These are phyloP conservation scores for Crypturellus undulatus DNA, from an alignment of 2,113 vertebrate genomes.

Conservation along the genomic window DNA sequence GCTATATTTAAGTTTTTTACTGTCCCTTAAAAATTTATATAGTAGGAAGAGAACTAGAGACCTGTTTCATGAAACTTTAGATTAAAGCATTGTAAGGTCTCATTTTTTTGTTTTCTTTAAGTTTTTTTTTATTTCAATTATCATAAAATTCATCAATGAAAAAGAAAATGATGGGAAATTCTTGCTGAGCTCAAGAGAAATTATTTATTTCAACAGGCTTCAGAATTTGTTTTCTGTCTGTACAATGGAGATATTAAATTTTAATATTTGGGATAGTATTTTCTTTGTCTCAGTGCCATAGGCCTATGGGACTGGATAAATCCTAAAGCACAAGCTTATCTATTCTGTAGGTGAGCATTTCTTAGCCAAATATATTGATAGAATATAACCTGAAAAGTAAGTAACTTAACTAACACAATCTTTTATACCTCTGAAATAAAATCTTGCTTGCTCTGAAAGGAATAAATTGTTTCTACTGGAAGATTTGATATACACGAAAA, in stretches of 20 bases:
- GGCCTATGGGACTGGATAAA: neutral
- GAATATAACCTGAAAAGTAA: neutral
- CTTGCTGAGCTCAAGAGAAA: neutral
- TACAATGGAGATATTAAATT: neutral
- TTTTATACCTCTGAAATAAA: neutral
- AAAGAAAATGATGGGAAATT: neutral
- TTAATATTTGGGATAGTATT: neutral
- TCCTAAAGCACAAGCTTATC: neutral
- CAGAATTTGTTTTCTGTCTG: neutral
- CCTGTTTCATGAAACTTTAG: neutral
- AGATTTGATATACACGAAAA: neutral
- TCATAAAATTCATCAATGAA: neutral
- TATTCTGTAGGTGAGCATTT: neutral
- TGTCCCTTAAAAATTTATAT: neutral
- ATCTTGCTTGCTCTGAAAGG: neutral
- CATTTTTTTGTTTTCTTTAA: neutral
- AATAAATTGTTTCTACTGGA: neutral
- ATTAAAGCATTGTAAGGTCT: neutral
- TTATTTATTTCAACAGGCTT: neutral
- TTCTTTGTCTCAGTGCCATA: neutral
- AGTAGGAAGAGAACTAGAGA: neutral
- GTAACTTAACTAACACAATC: neutral
- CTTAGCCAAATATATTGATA: neutral
- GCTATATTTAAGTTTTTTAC: neutral
- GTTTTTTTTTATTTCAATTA: neutral